Conservation (phyloP, 2,797 vertebrate species). For the Anguilla anguilla region DNA sequence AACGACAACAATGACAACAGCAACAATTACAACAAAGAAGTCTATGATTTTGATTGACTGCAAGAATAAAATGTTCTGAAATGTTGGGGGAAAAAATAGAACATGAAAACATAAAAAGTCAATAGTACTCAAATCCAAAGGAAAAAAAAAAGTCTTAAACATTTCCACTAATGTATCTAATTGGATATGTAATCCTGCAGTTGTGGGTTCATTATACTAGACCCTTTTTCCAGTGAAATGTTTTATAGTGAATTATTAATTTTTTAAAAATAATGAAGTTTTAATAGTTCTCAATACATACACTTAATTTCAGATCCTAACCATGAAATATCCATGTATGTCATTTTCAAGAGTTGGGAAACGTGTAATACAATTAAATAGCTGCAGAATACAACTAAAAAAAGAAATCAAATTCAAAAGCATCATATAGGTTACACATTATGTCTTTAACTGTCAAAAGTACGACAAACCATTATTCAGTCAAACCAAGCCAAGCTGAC, state of each 20-base stretch:
- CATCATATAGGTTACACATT: neutral
- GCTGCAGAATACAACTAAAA: neutral
- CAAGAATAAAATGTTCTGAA: slow-evolving; percentile 33
- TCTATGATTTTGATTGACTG: neutral
- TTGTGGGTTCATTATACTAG: neutral
- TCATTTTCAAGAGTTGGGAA: neutral
- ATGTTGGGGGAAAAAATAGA: slow-evolving; percentile 37
- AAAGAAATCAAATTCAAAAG: neutral
- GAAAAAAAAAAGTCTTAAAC: neutral
- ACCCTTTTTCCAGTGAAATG: neutral
- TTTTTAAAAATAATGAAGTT: neutral
- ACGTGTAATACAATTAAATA: neutral
- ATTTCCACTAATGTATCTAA: neutral
- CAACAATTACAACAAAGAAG: slow-evolving; percentile 36
- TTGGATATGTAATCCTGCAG: neutral
- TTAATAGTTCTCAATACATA: neutral
- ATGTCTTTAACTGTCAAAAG: neutral
- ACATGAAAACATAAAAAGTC: neutral
- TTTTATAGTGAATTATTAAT: neutral
- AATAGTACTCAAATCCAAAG: neutral
- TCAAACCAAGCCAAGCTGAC: slow-evolving; percentile 17
- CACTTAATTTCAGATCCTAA: neutral
- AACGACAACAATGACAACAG: neutral
- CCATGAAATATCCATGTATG: neutral
- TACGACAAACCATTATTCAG: slow-evolving; percentile 1